A percentile compares a stretch with the other conserved stretches of the same genome.
Conservation (phyloP, 2,113 vertebrate species). For the Ophthalmolycus amberensis region DNA sequence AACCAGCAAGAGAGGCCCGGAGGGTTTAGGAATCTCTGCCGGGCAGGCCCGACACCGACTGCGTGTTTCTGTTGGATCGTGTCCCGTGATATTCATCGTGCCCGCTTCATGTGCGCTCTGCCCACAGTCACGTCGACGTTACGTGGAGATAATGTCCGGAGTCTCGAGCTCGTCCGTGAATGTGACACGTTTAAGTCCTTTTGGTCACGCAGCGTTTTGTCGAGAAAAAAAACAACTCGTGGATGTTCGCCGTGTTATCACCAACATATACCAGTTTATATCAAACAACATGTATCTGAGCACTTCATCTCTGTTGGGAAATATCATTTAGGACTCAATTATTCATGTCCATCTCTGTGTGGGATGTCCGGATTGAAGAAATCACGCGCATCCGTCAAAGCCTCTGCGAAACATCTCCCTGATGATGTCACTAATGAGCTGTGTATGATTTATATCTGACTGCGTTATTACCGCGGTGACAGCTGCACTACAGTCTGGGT, state of each 20-base stretch:
- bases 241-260: background rate
- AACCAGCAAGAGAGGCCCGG: slow-evolving; percentile 51
- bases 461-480: background rate
- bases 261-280: background rate
- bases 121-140: too few species aligned
- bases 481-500: background rate
- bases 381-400: slow-evolving; percentile 22
- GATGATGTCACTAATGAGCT: too few species aligned
- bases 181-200: too few species aligned
- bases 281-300: background rate
- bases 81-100: slow-evolving; percentile 4
- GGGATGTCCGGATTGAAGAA: slow-evolving; percentile 56
- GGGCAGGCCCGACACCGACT: slow-evolving; percentile 33
- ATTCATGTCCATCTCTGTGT: slow-evolving; percentile 54
- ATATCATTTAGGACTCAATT: slow-evolving; percentile 34
- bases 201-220: background rate
- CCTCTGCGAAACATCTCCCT: background rate
- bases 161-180: too few species aligned
- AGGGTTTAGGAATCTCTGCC: slow-evolving; percentile 32
- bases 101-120: slow-evolving; percentile 8
- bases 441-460: too few species aligned
- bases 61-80: background rate
- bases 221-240: background rate
- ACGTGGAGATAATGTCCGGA: too few species aligned
- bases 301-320: slow-evolving; percentile 20